Conservation (phyloP, 2,113 vertebrate species). For the Falco punctatus region DNA sequence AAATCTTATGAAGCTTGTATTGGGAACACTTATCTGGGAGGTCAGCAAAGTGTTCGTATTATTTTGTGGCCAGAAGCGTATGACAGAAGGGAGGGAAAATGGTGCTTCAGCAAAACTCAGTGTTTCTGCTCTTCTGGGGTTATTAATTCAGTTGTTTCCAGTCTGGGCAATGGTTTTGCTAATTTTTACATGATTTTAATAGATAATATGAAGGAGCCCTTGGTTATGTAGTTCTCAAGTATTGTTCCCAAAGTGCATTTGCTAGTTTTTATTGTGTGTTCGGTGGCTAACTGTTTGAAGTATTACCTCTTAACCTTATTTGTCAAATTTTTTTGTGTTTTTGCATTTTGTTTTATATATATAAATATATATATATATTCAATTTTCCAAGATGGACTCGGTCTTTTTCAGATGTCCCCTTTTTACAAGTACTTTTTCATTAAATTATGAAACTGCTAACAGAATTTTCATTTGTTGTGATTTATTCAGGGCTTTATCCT, state of each 20-base stretch:
- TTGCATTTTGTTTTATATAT: slow-evolving; percentile 77
- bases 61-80: slow-evolving; percentile 52
- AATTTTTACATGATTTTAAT: slow-evolving; percentile 74
- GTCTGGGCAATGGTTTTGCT: slow-evolving; percentile 74
- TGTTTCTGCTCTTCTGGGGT: slow-evolving; percentile 65
- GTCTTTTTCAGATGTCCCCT: slow-evolving; percentile 82
- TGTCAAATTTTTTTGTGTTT: slow-evolving; percentile 66
- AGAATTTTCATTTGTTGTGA: slow-evolving; percentile 67
- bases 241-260: slow-evolving; percentile 77
- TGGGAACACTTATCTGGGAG: slow-evolving; percentile 46
- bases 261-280: slow-evolving; percentile 77
- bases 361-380: slow-evolving; percentile 70
- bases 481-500: slow-evolving; percentile 65
- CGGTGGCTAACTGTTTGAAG: slow-evolving; percentile 78
- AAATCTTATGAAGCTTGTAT: slow-evolving; percentile 5
- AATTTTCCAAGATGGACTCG: slow-evolving; percentile 79
- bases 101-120: slow-evolving; percentile 78
- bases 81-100: slow-evolving; percentile 59
- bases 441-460: slow-evolving; percentile 86
- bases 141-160: slow-evolving; percentile 66
- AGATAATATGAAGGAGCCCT: slow-evolving; percentile 77
- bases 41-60: slow-evolving; percentile 6
- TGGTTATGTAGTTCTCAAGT: slow-evolving; percentile 74
- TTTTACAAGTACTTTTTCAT: slow-evolving; percentile 87
- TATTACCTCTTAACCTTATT: slow-evolving; percentile 82